These are phyloP conservation scores for Lamproptera curius DNA, from an alignment of 2,888 invertebrate genomes.

Conservation along the genomic window DNA sequence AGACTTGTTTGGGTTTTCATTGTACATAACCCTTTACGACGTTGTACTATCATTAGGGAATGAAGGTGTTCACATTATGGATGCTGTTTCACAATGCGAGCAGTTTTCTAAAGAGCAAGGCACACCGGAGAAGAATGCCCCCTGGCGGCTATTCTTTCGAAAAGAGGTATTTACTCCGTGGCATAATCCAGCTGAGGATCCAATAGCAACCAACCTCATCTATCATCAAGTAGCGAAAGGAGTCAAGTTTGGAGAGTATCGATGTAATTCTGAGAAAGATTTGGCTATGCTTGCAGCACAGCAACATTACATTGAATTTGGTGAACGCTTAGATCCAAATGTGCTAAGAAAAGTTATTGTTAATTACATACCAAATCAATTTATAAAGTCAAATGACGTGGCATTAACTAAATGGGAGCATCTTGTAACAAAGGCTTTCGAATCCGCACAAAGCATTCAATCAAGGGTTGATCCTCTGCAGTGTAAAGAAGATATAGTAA, in stretches of 20 bases:
- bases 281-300: conserved; percentile 93
- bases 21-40: conserved; percentile 93
- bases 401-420: conserved; percentile 85
- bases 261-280: conserved; percentile 90
- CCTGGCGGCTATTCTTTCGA: conserved; percentile 92
- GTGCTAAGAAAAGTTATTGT: conserved; percentile 84
- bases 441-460: conserved; percentile 84
- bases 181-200: conserved; percentile 91
- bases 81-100: conserved; percentile 97
- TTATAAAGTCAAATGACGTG: conserved; percentile 80
- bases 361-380: conserved; percentile 89
- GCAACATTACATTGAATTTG: conserved; percentile 92
- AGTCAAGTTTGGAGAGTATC: conserved; percentile 94
- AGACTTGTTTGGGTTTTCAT: conserved; percentile 94
- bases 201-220: conserved; percentile 91
- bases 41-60: conserved; percentile 94
- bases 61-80: conserved; percentile 95
- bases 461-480: conserved; percentile 80
- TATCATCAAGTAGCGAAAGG: conserved; percentile 93
- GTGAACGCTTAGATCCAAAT: conserved; percentile 81
- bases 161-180: conserved; percentile 95
- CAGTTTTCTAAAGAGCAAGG: conserved; percentile 96
- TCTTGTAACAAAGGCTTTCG: conserved; percentile 84
- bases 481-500: conserved; percentile 94
- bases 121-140: conserved; percentile 88